phyloP scores from a whole-genome alignment of 2,113 vertebrate species.

The Oryzias woworae region DNA sequence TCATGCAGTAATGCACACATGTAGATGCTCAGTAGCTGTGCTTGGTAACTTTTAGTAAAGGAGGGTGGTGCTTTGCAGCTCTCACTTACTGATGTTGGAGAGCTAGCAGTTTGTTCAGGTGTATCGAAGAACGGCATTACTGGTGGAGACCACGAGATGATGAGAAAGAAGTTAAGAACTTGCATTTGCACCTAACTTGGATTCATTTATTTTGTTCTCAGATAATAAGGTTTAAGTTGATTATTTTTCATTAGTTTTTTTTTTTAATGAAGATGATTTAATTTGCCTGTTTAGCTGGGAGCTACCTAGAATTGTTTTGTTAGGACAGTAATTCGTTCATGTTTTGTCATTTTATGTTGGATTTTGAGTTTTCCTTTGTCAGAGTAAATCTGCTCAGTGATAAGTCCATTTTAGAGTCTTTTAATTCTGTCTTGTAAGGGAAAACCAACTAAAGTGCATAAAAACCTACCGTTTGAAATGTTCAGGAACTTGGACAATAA shows the following conservation, averaged over 20 bases:
- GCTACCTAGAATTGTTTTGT: background rate
- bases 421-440: no score
- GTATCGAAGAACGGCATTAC: background rate
- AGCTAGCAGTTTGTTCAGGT: conserved; percentile 1
- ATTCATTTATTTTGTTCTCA: background rate
- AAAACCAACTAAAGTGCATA: no score
- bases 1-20: conserved; percentile 11
- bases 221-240: background rate
- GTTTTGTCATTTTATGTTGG: no score
- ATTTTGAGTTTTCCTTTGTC: no score
- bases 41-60: conserved; percentile 23
- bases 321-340: background rate
- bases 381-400: no score
- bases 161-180: conserved; percentile 3
- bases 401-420: no score
- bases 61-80: background rate
- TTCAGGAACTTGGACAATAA: no score
- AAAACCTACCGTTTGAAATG: no score
- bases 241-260: background rate
- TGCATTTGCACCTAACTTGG: conserved; percentile 1
- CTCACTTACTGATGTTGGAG: background rate
- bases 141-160: background rate
- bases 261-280: background rate
- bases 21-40: conserved; percentile 12
- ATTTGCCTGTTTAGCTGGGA: background rate